phyloP scores from a whole-genome alignment of 1,140 invertebrate species.

The Theocolax elegans region DNA sequence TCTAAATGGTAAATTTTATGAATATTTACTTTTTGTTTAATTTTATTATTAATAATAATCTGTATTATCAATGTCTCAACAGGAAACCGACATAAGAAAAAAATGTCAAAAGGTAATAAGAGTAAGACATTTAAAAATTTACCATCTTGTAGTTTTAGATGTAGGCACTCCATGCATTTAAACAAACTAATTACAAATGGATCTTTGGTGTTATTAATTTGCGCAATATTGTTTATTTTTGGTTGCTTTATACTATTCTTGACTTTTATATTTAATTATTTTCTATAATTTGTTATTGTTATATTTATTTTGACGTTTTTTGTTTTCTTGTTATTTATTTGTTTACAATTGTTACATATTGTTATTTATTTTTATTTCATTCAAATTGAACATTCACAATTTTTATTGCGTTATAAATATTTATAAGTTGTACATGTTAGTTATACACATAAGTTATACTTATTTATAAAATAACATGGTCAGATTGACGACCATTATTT shows the following conservation, averaged over 20 bases:
- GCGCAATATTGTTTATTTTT: slow-evolving; percentile 56
- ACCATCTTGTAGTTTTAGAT: slow-evolving; percentile 50
- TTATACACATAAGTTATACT: no score
- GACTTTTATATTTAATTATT: slow-evolving; percentile 56
- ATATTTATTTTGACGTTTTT: slow-evolving; percentile 24
- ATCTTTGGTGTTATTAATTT: slow-evolving; percentile 52
- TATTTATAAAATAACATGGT: neutral
- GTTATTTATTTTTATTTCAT: no score
- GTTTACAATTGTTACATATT: slow-evolving; percentile 19
- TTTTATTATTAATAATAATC: slow-evolving; percentile 15
- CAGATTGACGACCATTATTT: neutral
- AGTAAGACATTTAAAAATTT: slow-evolving; percentile 47
- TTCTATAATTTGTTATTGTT: slow-evolving; percentile 32
- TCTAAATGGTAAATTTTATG: slow-evolving; percentile 62
- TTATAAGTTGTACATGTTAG: slow-evolving; percentile 18
- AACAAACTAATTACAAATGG: slow-evolving; percentile 55
- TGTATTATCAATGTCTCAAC: slow-evolving; percentile 39
- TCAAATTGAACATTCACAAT: slow-evolving; percentile 15
- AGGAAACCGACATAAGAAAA: slow-evolving; percentile 66
- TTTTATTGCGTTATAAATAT: slow-evolving; percentile 9
- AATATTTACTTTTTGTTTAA: slow-evolving; percentile 14
- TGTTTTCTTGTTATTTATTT: slow-evolving; percentile 41
- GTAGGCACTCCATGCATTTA: slow-evolving; percentile 52
- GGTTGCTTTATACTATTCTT: slow-evolving; percentile 56
- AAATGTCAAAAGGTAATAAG: slow-evolving; percentile 65